phyloP scores from a whole-genome alignment of 2,113 vertebrate genomes.

The Shinisaurus crocodilurus region DNA sequence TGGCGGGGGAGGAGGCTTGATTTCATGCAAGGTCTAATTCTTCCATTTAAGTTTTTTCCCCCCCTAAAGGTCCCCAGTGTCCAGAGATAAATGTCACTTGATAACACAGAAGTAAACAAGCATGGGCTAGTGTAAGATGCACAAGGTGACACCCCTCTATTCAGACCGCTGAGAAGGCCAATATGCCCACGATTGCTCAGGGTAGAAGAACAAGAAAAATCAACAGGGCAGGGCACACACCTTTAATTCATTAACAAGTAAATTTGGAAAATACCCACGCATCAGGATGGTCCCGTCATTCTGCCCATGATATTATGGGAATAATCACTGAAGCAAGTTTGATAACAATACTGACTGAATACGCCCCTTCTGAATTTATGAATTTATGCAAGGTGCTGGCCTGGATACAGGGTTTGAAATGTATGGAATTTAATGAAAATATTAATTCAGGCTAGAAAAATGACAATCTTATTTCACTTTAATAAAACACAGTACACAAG shows the following conservation, averaged over 20 bases:
- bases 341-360: background rate
- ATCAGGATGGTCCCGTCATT: background rate
- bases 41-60: background rate
- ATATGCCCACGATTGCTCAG: background rate
- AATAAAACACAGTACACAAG: slow-evolving; percentile 78
- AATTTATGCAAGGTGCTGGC: slow-evolving; percentile 52
- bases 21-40: slow-evolving; percentile 65
- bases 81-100: slow-evolving; percentile 54
- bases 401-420: slow-evolving; percentile 79
- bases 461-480: slow-evolving; percentile 52
- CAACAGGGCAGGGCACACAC: background rate
- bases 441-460: slow-evolving; percentile 61
- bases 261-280: slow-evolving; percentile 22
- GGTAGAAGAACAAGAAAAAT: slow-evolving; percentile 19
- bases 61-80: slow-evolving; percentile 53
- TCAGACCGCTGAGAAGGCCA: slow-evolving; percentile 71
- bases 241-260: background rate
- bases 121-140: slow-evolving; percentile 69
- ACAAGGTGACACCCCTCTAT: slow-evolving; percentile 75
- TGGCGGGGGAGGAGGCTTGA: slow-evolving; percentile 50
- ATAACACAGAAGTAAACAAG: slow-evolving; percentile 73
- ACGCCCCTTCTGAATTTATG: background rate
- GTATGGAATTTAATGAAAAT: slow-evolving; percentile 74
- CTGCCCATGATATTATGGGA: background rate
- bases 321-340: background rate